These are phyloP conservation scores for Poeciliopsis occidentalis DNA, from an alignment of 2,113 vertebrate species.

Conservation along the genomic window DNA sequence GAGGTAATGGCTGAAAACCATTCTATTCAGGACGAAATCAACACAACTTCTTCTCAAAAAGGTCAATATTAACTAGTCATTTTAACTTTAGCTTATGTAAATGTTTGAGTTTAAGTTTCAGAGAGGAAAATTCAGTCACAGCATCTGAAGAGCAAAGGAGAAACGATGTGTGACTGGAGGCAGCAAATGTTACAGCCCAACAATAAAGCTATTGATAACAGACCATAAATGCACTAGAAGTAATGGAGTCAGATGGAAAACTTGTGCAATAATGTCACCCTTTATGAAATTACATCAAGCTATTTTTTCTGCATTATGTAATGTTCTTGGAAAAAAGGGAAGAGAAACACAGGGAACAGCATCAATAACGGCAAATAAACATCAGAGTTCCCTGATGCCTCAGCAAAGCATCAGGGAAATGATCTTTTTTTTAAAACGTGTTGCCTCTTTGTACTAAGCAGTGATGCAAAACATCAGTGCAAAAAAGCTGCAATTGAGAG, in stretches of 20 bases:
- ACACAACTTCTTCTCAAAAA: neutral
- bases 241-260: constrained; percentile 11
- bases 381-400: neutral
- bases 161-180: neutral
- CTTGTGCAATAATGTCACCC: neutral
- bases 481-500: neutral
- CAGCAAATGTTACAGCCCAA: constrained; percentile 13
- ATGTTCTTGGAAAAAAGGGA: neutral
- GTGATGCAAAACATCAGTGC: neutral
- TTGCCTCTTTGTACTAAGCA: neutral
- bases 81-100: neutral
- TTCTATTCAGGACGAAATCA: neutral
- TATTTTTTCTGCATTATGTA: neutral
- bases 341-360: neutral
- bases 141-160: neutral
- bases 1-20: neutral
- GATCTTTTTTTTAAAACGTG: neutral
- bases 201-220: constrained; percentile 13
- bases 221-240: constrained; percentile 3
- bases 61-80: neutral
- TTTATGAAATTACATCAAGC: constrained; percentile 14
- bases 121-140: neutral
- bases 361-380: neutral
- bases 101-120: neutral
- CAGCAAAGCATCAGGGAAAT: neutral